Evolutionary conservation across 1,140 invertebrate genomes (phyloP).

Genomic region (Gryon sp.): DNA sequence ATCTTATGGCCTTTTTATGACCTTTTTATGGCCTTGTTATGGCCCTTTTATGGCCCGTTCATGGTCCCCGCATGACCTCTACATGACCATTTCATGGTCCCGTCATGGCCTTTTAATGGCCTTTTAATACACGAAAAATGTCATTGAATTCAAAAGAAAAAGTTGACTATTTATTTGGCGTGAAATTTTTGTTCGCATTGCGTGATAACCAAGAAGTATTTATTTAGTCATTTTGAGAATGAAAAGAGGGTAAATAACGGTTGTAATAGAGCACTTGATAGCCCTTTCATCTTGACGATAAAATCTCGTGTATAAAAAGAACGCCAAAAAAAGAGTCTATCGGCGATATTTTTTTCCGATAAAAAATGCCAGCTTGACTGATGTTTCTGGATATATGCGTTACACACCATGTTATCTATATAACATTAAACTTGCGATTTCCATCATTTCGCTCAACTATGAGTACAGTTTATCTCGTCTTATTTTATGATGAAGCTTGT

Average conservation of each 20-base stretch:
- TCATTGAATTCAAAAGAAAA: too few species aligned
- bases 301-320: constrained; percentile 65
- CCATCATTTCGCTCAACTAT: constrained; percentile 27
- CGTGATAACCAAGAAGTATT: constrained; percentile 11
- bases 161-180: not conserved
- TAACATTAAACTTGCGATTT: constrained; percentile 57
- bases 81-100: too few species aligned
- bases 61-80: too few species aligned
- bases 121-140: too few species aligned
- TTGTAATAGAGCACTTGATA: constrained; percentile 62
- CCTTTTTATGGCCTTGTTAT: too few species aligned
- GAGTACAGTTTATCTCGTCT: constrained; percentile 53
- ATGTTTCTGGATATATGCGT: constrained; percentile 47
- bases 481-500: constrained; percentile 33
- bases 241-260: constrained; percentile 50
- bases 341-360: constrained; percentile 69
- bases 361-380: constrained; percentile 68
- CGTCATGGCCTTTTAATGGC: too few species aligned
- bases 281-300: constrained; percentile 70
- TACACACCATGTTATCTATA: constrained; percentile 56
- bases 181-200: constrained; percentile 4
- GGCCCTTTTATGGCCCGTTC: too few species aligned
- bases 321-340: constrained; percentile 62
- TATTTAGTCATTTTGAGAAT: constrained; percentile 48
- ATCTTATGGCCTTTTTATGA: too few species aligned